Evolutionary conservation across 2,113 vertebrate genomes (phyloP), one percentile per base, ranked within the genome.

Genomic region (Astur gentilis): DNA sequence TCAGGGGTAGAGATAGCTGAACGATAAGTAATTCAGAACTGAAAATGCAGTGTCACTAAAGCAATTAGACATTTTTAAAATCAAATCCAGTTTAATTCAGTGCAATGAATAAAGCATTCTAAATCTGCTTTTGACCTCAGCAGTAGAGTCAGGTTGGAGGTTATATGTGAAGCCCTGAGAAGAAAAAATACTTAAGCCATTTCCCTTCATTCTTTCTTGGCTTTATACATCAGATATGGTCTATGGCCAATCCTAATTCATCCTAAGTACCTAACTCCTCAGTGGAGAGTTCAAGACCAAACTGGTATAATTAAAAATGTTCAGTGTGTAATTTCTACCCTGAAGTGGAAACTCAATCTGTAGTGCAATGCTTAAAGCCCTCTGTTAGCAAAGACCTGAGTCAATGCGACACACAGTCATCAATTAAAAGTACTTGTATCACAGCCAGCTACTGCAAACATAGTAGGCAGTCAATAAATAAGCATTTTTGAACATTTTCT

Each of bases 261-360:
- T 45, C 25, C 2, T 52, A 58, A 11, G 10, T 45, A 54, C 8
- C 10, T 44, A 19, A 20, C 3, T 49, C 3, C 34, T 54, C 21
- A 40, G 3, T 40, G 16, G 19, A 66, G 19, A 58, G 7, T 83
- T 73, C 16, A 85, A 47, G 14, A 76, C 6, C 18, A 58, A 49
- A 49, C 4, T 32, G 0, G 0, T 62, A 4, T 32, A 66, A 49
- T 34, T 82, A 3, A n/a, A 79, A 29, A 62, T 76, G 1, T 20
- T 54, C 36, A 25, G 8, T 40, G 26, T 4, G 42, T 61, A 9
- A 54, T 62, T 79, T 94, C 34, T 8, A 50, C 27, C 9, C n/a
- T 47, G 40, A 64, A 14, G 3, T 16, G 49, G 16, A 86, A 83
- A 52, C 5, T 44, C 25, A 40, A 5, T 42, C 15, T 73, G 4